Evolutionary conservation across 1,140 invertebrate species (phyloP).

Genomic region (Zaprionus nigranus): DNA sequence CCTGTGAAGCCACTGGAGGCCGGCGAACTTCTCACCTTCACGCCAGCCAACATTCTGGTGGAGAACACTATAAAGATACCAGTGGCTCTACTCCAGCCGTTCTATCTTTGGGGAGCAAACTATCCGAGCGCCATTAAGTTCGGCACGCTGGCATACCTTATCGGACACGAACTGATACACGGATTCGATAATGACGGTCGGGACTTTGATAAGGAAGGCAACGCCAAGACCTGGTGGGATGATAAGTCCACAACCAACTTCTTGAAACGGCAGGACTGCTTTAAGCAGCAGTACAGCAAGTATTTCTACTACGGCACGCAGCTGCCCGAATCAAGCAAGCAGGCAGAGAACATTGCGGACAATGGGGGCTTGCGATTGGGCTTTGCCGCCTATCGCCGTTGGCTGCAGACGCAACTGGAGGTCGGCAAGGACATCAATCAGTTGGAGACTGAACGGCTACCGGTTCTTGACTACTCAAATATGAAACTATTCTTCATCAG

Average conservation of each 20-base stretch:
- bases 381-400: conserved; percentile 85
- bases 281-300: conserved; percentile 62
- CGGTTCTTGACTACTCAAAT: conserved; percentile 85
- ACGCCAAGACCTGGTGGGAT: conserved; percentile 71
- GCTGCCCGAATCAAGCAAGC: conserved; percentile 26
- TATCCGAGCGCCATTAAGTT: conserved; percentile 85
- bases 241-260: conserved; percentile 53
- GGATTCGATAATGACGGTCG: conserved; percentile 89
- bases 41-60: neutral
- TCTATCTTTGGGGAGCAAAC: conserved; percentile 38
- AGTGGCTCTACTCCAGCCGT: conserved; percentile 68
- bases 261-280: conserved; percentile 53
- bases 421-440: neutral
- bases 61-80: conserved; percentile 61
- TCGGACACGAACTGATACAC: conserved; percentile 90
- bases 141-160: conserved; percentile 88
- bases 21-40: too few relatives aligned
- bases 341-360: conserved; percentile 89
- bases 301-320: conserved; percentile 56
- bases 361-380: conserved; percentile 89
- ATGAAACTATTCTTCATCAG: conserved; percentile 91
- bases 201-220: conserved; percentile 96
- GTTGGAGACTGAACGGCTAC: conserved; percentile 84
- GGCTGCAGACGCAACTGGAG: conserved; percentile 85
- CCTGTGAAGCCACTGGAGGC: neutral